Evolutionary conservation across 2,797 vertebrate species (phyloP).

Genomic region (Dryobates pubescens): DNA sequence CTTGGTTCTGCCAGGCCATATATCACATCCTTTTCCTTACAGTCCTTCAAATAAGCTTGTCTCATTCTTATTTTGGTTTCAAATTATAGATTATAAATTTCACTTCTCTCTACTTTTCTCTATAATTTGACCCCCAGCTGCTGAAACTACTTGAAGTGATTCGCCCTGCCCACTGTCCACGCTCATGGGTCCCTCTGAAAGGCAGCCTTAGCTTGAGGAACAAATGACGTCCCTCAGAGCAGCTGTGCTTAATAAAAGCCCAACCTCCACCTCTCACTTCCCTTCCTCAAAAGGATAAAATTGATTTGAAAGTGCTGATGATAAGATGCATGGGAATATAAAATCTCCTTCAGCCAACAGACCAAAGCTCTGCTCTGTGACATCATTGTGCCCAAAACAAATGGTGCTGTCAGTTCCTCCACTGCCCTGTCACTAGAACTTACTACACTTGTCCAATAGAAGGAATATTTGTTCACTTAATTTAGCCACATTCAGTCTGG

Average conservation of each 20-base stretch:
- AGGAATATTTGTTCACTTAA: not conserved
- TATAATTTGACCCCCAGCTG: slow-evolving; percentile 68
- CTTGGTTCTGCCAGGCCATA: slow-evolving; percentile 54
- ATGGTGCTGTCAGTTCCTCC: not conserved
- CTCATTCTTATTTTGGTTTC: slow-evolving; percentile 63
- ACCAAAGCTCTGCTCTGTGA: not conserved
- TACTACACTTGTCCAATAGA: not conserved
- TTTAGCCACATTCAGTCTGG: slow-evolving; percentile 20
- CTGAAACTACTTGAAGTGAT: slow-evolving; percentile 51
- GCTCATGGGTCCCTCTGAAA: slow-evolving; percentile 42
- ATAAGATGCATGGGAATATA: slow-evolving; percentile 50
- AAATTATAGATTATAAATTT: slow-evolving; percentile 77
- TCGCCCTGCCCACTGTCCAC: slow-evolving; percentile 12
- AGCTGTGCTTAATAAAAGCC: slow-evolving; percentile 63
- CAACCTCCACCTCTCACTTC: slow-evolving; percentile 30
- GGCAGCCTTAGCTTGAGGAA: slow-evolving; percentile 33
- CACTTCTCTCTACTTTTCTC: slow-evolving; percentile 51
- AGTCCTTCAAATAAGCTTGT: slow-evolving; percentile 48
- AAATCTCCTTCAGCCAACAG: slow-evolving; percentile 15
- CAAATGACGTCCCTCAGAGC: slow-evolving; percentile 37
- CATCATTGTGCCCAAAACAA: not conserved
- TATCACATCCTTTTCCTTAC: slow-evolving; percentile 63
- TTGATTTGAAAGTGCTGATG: slow-evolving; percentile 15
- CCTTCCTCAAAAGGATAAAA: slow-evolving; percentile 48
- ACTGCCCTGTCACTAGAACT: not conserved